Conservation (phyloP, 1,140 invertebrate species). For the Sesamia nonagrioides region DNA sequence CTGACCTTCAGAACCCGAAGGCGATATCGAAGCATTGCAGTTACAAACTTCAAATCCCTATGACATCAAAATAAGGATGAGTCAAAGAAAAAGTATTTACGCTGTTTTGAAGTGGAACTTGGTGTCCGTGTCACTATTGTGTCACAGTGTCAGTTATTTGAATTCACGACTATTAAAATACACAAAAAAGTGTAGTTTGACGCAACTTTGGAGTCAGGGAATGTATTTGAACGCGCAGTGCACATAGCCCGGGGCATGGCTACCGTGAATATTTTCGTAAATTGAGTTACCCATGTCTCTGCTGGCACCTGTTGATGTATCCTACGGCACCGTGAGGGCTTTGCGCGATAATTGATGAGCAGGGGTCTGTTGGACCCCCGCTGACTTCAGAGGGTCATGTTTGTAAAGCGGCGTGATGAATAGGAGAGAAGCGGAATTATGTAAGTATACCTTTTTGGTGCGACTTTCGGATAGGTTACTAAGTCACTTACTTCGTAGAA, state of each 20-base stretch:
- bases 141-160: no score
- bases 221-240: not conserved
- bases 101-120: no score
- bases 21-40: no score
- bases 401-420: slow-evolving; percentile 46
- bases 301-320: slow-evolving; percentile 77
- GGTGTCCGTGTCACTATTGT: no score
- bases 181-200: no score
- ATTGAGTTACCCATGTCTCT: slow-evolving; percentile 68
- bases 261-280: slow-evolving; percentile 56
- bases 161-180: no score
- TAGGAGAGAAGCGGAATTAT: slow-evolving; percentile 46
- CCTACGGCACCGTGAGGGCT: slow-evolving; percentile 62
- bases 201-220: no score
- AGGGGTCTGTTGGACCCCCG: slow-evolving; percentile 69
- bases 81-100: no score
- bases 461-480: not conserved
- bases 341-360: slow-evolving; percentile 75
- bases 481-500: no score
- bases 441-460: not conserved
- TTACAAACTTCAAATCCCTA: no score
- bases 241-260: slow-evolving; percentile 40
- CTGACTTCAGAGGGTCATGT: slow-evolving; percentile 67
- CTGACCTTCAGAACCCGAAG: no score
- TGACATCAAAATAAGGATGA: no score